Evolutionary conservation across 2,113 vertebrate species (phyloP).

Genomic region (Dipodomys spectabilis): DNA sequence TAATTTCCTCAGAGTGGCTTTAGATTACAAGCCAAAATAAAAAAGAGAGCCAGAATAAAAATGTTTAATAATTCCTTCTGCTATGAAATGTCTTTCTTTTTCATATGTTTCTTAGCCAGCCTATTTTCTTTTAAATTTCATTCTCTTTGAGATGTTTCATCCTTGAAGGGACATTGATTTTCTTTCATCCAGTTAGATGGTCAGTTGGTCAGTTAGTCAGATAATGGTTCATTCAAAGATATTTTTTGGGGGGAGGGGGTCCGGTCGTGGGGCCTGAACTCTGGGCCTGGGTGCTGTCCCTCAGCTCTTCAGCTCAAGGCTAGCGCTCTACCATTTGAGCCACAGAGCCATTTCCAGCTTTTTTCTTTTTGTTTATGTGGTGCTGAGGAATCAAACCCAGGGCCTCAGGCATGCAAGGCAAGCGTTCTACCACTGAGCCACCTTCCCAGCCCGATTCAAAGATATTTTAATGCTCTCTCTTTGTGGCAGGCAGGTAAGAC

Average conservation of each 20-base stretch:
- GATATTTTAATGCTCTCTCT: neutral
- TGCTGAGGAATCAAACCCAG: too few species aligned
- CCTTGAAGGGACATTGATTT: neutral
- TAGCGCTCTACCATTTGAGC: too few species aligned
- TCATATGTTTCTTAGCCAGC: slow-evolving; percentile 31
- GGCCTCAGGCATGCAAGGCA: too few species aligned
- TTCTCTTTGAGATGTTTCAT: neutral
- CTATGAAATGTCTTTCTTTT: slow-evolving; percentile 61
- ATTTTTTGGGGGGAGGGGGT: too few species aligned
- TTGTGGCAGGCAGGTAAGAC: neutral
- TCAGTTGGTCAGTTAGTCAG: neutral
- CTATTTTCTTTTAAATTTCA: slow-evolving; percentile 33
- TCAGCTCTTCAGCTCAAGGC: too few species aligned
- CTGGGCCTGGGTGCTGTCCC: too few species aligned
- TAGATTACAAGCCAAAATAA: slow-evolving; percentile 55
- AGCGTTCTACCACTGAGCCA: too few species aligned
- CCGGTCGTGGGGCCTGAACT: too few species aligned
- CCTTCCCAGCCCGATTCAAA: neutral
- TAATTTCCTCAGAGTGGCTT: slow-evolving; percentile 65
- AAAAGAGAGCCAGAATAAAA: slow-evolving; percentile 47
- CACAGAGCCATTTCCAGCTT: too few species aligned
- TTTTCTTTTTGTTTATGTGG: too few species aligned
- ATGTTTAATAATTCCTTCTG: slow-evolving; percentile 66
- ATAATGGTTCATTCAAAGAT: neutral
- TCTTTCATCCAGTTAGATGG: neutral